These are phyloP conservation scores for Camptogramma bilineatum DNA, from an alignment of 2,888 invertebrate species.

Conservation along the genomic window DNA sequence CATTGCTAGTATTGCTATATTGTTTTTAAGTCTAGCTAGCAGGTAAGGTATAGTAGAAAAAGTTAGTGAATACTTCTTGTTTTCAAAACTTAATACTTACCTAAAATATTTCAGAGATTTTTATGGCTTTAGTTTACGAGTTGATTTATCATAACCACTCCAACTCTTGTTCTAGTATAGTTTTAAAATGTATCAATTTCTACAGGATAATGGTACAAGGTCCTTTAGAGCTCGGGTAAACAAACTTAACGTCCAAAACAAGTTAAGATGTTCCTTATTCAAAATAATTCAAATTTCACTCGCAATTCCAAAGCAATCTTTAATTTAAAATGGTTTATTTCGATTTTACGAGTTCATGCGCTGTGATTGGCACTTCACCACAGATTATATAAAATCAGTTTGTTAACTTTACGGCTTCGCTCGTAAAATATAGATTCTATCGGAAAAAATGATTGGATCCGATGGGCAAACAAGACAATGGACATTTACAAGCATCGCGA, in stretches of 20 bases:
- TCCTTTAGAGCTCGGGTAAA: too few relatives aligned
- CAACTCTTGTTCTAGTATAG: too few relatives aligned
- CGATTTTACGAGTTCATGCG: constrained; percentile 54
- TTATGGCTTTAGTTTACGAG: too few relatives aligned
- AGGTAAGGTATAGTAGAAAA: too few relatives aligned
- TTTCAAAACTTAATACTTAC: too few relatives aligned
- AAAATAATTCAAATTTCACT: constrained; percentile 54
- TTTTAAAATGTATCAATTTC: too few relatives aligned
- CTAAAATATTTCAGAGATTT: too few relatives aligned
- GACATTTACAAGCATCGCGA: not conserved
- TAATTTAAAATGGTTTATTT: constrained; percentile 65
- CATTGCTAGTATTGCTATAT: too few relatives aligned
- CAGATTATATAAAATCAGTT: constrained; percentile 44
- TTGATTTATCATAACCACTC: too few relatives aligned
- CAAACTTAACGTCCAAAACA: constrained; percentile 30
- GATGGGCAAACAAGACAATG: constrained; percentile 23
- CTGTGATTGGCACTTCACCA: constrained; percentile 61
- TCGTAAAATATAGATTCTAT: constrained; percentile 27
- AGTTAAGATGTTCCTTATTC: constrained; percentile 47
- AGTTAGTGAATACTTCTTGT: too few relatives aligned
- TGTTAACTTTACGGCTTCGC: constrained; percentile 50
- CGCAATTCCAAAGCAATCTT: constrained; percentile 38
- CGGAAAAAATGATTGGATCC: constrained; percentile 28
- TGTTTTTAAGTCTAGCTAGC: too few relatives aligned
- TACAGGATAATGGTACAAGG: too few relatives aligned